phyloP scores from a whole-genome alignment of 2,888 invertebrate species.

The Marronus borbonicus region DNA sequence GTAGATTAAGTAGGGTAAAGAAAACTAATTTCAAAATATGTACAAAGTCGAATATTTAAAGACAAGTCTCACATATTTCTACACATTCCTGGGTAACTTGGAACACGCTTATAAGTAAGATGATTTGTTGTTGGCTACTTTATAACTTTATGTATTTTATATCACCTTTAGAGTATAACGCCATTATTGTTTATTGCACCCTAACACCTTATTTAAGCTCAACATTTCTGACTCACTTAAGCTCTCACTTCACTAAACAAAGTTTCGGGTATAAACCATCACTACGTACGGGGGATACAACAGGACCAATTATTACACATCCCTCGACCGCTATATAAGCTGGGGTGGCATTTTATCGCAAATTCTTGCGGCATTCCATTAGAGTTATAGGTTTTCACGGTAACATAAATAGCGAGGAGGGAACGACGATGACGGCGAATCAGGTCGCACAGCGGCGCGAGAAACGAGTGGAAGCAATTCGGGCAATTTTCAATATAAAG shows the following conservation, averaged over 20 bases:
- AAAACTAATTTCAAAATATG: too few relatives aligned
- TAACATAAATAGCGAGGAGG: slow-evolving; percentile 31
- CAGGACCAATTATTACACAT: slow-evolving; percentile 31
- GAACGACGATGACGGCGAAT: neutral
- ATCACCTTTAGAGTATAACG: neutral
- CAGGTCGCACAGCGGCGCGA: neutral
- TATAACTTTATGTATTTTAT: too few relatives aligned
- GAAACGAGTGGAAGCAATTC: too few relatives aligned
- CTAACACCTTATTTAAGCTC: neutral
- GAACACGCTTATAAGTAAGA: too few relatives aligned
- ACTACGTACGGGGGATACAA: neutral
- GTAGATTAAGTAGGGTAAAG: too few relatives aligned
- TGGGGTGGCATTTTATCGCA: neutral
- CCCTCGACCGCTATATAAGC: slow-evolving; percentile 27
- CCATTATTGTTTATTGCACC: neutral
- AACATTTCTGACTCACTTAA: neutral
- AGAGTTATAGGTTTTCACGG: slow-evolving; percentile 40
- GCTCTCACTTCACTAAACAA: neutral
- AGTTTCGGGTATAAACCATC: neutral
- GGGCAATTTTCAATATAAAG: neutral
- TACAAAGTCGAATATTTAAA: too few relatives aligned
- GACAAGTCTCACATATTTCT: too few relatives aligned
- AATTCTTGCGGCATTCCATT: slow-evolving; percentile 46
- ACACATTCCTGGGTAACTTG: too few relatives aligned
- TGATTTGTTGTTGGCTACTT: too few relatives aligned